These are phyloP conservation scores for Megalurothrips usitatus DNA, from an alignment of 2,888 invertebrate species.

Conservation along the genomic window DNA sequence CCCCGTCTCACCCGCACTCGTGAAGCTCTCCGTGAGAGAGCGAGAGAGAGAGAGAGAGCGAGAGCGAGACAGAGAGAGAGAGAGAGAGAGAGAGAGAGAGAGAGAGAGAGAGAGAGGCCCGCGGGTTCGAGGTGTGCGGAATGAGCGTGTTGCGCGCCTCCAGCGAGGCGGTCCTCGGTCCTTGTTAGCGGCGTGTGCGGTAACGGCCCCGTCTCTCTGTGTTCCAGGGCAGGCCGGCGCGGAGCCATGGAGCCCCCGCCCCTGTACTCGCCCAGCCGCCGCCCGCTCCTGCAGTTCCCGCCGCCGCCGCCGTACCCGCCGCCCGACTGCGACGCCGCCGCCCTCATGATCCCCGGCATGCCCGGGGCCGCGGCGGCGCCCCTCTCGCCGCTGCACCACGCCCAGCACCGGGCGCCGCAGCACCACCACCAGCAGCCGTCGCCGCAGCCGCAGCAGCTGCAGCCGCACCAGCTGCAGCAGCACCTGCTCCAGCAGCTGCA, in stretches of 20 bases:
- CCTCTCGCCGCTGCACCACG: slow-evolving; percentile 41
- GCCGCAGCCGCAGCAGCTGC: slow-evolving; percentile 46
- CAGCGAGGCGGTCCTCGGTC: neutral
- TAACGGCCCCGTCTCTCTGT: slow-evolving; percentile 22
- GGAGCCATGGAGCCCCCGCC: slow-evolving; percentile 32
- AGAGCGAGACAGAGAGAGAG: slow-evolving; percentile 31
- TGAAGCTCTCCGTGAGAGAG: neutral
- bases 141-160: too few relatives aligned
- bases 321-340: slow-evolving; percentile 43
- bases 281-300: slow-evolving; percentile 61
- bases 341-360: slow-evolving; percentile 40
- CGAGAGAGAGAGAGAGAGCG: slow-evolving; percentile 30
- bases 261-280: slow-evolving; percentile 36
- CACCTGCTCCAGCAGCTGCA: slow-evolving; percentile 40
- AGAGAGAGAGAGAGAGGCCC: slow-evolving; percentile 27
- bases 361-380: slow-evolving; percentile 40
- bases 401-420: slow-evolving; percentile 41
- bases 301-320: slow-evolving; percentile 70
- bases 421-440: slow-evolving; percentile 38
- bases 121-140: too few relatives aligned
- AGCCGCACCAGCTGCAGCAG: slow-evolving; percentile 43
- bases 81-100: slow-evolving; percentile 29
- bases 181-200: slow-evolving; percentile 22
- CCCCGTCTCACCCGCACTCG: too few relatives aligned
- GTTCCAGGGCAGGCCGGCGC: slow-evolving; percentile 35